Evolutionary conservation across 2,797 vertebrate species (phyloP).

Genomic region (Lagorchestes hirsutus): DNA sequence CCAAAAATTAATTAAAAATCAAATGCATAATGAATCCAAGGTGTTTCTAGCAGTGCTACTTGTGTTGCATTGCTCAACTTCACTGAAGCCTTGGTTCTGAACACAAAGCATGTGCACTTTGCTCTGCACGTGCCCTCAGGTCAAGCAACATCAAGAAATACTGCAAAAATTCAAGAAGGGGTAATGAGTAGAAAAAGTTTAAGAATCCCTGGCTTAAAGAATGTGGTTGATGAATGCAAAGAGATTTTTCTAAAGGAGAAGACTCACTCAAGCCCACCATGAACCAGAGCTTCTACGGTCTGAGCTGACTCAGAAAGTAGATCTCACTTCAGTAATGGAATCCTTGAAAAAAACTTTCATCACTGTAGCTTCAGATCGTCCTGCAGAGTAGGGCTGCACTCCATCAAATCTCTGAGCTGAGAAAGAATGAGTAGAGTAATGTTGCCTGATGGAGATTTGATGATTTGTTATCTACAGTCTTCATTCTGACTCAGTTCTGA

Average conservation of each 20-base stretch:
- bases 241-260: background rate
- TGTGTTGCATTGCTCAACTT: too few relatives aligned
- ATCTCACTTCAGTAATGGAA: background rate
- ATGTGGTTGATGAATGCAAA: background rate
- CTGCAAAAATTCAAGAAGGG: too few relatives aligned
- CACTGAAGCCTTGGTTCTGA: too few relatives aligned
- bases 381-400: background rate
- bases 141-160: too few relatives aligned
- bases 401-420: background rate
- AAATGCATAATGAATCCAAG: too few relatives aligned
- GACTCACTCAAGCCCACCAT: background rate
- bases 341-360: constrained; percentile 6
- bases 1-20: too few relatives aligned
- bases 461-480: constrained; percentile 48
- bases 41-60: too few relatives aligned
- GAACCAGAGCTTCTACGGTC: background rate
- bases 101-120: too few relatives aligned
- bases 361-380: constrained; percentile 1
- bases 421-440: constrained; percentile 26
- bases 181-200: too few relatives aligned
- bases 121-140: too few relatives aligned
- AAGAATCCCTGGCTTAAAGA: background rate
- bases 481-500: constrained; percentile 63
- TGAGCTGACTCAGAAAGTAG: background rate
- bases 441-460: constrained; percentile 37